Evolutionary conservation across 1,140 invertebrate species (phyloP).

Genomic region (Drosophila pallidifrons): DNA sequence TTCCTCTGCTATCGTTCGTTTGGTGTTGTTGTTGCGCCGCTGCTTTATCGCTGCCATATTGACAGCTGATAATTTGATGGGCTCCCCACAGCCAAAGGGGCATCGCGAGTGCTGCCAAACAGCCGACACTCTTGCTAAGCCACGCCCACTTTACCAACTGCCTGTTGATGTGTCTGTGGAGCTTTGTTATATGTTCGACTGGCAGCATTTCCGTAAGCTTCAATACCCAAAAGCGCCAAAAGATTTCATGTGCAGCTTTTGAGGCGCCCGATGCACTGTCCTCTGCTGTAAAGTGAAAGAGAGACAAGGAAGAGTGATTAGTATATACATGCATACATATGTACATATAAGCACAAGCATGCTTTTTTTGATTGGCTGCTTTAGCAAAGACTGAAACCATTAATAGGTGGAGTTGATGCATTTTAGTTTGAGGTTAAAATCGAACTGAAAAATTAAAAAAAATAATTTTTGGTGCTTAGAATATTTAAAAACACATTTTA

Average conservation of each 20-base stretch:
- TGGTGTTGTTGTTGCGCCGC: slow-evolving; percentile 13
- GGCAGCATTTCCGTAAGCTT: slow-evolving; percentile 44
- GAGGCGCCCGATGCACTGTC: slow-evolving; percentile 63
- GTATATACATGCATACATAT: background rate
- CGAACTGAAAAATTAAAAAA: too few relatives aligned
- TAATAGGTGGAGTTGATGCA: background rate
- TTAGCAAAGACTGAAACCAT: slow-evolving; percentile 1
- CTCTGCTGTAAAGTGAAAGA: slow-evolving; percentile 49
- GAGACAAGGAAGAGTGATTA: slow-evolving; percentile 15
- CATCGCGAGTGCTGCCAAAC: slow-evolving; percentile 15
- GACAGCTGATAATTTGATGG: slow-evolving; percentile 81
- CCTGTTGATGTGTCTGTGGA: slow-evolving; percentile 67
- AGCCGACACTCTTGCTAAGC: slow-evolving; percentile 25
- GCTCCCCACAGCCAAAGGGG: slow-evolving; percentile 50
- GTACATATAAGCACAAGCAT: background rate
- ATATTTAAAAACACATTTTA: too few relatives aligned
- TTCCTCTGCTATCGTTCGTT: slow-evolving; percentile 20
- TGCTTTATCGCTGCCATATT: slow-evolving; percentile 55
- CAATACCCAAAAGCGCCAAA: slow-evolving; percentile 63
- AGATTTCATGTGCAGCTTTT: slow-evolving; percentile 63
- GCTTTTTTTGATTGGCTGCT: background rate
- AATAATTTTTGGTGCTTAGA: too few relatives aligned
- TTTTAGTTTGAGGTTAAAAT: too few relatives aligned
- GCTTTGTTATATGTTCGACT: slow-evolving; percentile 37
- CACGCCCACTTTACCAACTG: slow-evolving; percentile 55